phyloP scores from a whole-genome alignment of 2,888 invertebrate genomes.

The Seladonia tumulorum region DNA sequence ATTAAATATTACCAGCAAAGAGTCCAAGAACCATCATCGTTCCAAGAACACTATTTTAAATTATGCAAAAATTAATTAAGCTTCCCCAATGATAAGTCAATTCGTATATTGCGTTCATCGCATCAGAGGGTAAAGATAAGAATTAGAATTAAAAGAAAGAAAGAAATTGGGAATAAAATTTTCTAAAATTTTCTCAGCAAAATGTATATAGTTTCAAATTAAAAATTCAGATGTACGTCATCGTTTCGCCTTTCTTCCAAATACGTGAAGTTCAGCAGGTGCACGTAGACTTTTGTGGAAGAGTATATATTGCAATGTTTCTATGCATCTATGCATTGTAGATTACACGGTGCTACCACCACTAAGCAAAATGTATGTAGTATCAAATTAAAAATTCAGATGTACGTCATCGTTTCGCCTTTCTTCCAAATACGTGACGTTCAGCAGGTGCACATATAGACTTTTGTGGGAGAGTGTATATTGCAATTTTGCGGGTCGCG shows the following conservation, averaged over 20 bases:
- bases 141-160: too few species aligned
- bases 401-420: background rate
- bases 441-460: background rate
- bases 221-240: background rate
- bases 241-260: background rate
- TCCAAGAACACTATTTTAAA: too few species aligned
- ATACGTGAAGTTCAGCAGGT: background rate
- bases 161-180: too few species aligned
- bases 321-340: background rate
- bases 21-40: too few species aligned
- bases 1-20: too few species aligned
- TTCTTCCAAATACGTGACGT: background rate
- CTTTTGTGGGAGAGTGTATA: background rate
- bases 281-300: background rate
- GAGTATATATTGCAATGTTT: background rate
- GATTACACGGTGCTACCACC: background rate
- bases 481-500: background rate
- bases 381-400: background rate
- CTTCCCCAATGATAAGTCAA: too few species aligned
- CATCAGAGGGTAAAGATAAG: too few species aligned
- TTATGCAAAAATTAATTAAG: too few species aligned
- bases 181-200: too few species aligned
- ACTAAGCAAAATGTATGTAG: background rate
- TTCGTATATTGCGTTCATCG: too few species aligned
- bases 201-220: background rate